These are phyloP conservation scores for Lathamus discolor DNA, from an alignment of 2,113 vertebrate genomes.

Conservation along the genomic window DNA sequence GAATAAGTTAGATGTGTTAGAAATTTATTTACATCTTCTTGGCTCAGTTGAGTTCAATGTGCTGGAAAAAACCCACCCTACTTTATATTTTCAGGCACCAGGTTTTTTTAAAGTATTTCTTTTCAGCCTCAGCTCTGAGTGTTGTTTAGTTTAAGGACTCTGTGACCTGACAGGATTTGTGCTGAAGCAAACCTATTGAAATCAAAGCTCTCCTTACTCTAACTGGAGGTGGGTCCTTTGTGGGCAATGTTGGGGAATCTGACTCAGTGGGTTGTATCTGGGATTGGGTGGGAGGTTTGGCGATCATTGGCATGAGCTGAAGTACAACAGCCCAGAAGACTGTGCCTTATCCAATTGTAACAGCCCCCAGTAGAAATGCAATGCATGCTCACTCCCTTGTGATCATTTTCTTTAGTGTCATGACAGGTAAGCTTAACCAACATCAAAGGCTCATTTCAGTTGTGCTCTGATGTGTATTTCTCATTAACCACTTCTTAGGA, in stretches of 20 bases:
- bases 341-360: accelerated
- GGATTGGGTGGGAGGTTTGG: background rate
- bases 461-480: conserved; percentile 10
- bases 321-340: background rate
- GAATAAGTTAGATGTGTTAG: background rate
- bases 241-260: background rate
- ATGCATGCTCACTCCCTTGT: background rate
- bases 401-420: background rate
- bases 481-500: conserved; percentile 33
- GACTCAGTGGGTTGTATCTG: accelerated
- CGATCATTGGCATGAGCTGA: background rate
- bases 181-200: background rate
- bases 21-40: background rate
- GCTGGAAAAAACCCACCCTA: background rate
- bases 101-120: background rate
- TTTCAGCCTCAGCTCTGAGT: background rate
- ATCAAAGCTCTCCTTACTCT: background rate
- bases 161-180: background rate
- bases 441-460: conserved; percentile 30
- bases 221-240: background rate
- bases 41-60: background rate
- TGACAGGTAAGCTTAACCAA: background rate
- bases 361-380: background rate
- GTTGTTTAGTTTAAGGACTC: background rate
- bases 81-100: background rate